Conservation (phyloP, 1,140 invertebrate species). For the Pogonomyrmex californicus region DNA sequence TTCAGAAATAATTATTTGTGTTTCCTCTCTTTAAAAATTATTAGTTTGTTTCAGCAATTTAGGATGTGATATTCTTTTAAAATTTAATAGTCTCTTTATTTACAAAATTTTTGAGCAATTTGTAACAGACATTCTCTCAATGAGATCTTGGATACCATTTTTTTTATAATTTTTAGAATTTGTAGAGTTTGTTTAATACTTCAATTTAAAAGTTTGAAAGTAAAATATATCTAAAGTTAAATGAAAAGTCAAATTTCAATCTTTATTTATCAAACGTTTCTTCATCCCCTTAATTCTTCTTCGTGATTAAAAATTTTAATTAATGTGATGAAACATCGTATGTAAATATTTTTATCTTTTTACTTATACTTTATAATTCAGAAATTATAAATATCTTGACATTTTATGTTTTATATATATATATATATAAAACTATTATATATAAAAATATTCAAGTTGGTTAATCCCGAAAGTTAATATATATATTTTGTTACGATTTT, state of each 20-base stretch:
- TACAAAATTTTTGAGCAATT: neutral
- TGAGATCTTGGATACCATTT: neutral
- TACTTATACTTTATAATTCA: neutral
- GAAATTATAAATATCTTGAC: neutral
- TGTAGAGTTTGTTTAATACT: neutral
- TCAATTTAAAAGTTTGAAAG: slow-evolving; percentile 4
- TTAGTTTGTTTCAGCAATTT: neutral
- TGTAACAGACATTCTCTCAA: neutral
- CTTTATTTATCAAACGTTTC: neutral
- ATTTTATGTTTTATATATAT: neutral
- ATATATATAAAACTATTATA: too few species aligned
- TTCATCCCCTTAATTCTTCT: neutral
- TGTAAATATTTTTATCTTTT: neutral
- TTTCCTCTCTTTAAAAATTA: neutral
- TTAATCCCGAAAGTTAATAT: too few species aligned
- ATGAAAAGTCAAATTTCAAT: neutral
- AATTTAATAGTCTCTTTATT: neutral
- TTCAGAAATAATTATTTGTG: neutral
- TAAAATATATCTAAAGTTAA: slow-evolving; percentile 23
- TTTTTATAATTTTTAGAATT: neutral
- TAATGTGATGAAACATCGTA: neutral
- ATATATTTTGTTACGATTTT: slow-evolving; percentile 24
- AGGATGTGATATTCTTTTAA: neutral
- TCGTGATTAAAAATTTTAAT: neutral
- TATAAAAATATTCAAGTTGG: too few species aligned